Evolutionary conservation across 2,888 invertebrate genomes (phyloP), one percentile per base, ranked within the genome.

Genomic region (Thecocarcelia acutangulata): DNA sequence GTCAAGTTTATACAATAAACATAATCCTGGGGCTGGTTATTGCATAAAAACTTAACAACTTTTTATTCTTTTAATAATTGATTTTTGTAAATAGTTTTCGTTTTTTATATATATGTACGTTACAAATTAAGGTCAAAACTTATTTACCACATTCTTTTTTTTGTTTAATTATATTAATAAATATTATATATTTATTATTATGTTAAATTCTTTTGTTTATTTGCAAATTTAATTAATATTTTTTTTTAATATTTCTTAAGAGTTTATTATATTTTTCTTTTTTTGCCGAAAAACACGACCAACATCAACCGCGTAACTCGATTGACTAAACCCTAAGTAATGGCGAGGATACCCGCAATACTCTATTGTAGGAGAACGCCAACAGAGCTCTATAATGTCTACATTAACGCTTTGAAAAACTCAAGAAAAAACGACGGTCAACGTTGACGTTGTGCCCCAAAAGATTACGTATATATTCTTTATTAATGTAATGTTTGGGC

Each of bases 221-320:
- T 33, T 75, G 19, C 15, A 56, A 42, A 63, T 73, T 59, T 61
- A 54, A 13, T 70, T 64, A 44, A 64, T 73, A 70, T 58, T 54
- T 66, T 76, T 70, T 40, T 48, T 66, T 56, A 50, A 46, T 68
- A 70, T 78, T 84, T 64, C 80, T 75, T 21, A 79, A 69, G 15
- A 81, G 73, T 83, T 83, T 56, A 68, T 64, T 79, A 64, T 82
- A 59, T 68, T 63, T 48, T 58, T 56, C 54, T 63, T 48, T n/a
- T 75, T 86, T 85, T 85, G 86, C 85, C 87, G 86, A 87, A 89
- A 66, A 89, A 89, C 89, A 89, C 90, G 88, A 90, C 91, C 89
- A 89, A 87, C 87, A 88, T 88, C 90, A 89, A 90, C 90, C 89
- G 89, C 90, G 90, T 89, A 89, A 88, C 88, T 90, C 90, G 90